These are phyloP conservation scores for Drosophila yooni DNA, from an alignment of 2,888 invertebrate species.

Conservation along the genomic window DNA sequence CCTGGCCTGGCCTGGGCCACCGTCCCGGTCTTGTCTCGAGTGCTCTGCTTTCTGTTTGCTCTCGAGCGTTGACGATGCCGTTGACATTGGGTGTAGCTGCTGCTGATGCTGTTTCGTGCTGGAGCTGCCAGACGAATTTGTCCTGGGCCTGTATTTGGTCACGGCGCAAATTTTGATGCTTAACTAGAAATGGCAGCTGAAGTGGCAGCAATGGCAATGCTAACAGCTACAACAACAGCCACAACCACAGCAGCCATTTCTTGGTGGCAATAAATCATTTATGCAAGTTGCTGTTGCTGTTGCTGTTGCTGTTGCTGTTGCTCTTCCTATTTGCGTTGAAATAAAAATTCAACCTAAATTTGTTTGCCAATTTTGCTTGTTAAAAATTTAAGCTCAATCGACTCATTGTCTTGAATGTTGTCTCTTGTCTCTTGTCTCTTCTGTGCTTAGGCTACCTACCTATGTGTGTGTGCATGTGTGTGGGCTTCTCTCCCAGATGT, in stretches of 20 bases:
- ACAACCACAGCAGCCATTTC: constrained; percentile 23
- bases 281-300: constrained; percentile 69
- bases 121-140: constrained; percentile 54
- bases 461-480: constrained; percentile 13
- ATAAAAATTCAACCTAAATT: constrained; percentile 69
- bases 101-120: constrained; percentile 43
- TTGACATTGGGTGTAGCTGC: constrained; percentile 53
- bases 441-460: constrained; percentile 6
- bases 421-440: constrained; percentile 29
- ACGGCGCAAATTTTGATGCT: constrained; percentile 77
- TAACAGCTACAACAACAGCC: constrained; percentile 36
- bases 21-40: constrained; percentile 43
- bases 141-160: constrained; percentile 75
- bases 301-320: constrained; percentile 49
- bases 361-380: constrained; percentile 73
- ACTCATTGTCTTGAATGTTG: constrained; percentile 22
- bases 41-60: constrained; percentile 68
- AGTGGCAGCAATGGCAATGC: constrained; percentile 54
- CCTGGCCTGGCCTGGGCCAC: constrained; percentile 49
- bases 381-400: constrained; percentile 69
- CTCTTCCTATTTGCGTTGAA: constrained; percentile 53
- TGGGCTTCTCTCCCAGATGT: not conserved
- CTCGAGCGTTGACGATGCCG: constrained; percentile 48
- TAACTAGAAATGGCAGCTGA: constrained; percentile 78
- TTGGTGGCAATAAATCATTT: constrained; percentile 76